Evolutionary conservation across 2,888 invertebrate genomes (phyloP).

Genomic region (Eilema depressum): DNA sequence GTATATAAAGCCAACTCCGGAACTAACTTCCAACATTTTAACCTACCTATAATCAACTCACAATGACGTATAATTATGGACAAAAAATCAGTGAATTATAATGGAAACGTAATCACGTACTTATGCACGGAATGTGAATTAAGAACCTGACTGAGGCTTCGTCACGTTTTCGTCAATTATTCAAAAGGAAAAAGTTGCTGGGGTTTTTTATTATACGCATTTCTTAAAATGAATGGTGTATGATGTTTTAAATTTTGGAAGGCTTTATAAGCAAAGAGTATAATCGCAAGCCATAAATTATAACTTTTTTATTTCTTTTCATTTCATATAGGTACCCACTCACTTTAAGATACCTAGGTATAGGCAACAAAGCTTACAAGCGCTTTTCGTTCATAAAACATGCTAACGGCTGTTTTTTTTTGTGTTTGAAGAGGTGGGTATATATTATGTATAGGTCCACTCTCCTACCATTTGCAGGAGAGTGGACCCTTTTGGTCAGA

Average conservation of each 20-base stretch:
- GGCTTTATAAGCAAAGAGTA: background rate
- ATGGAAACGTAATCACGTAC: slow-evolving; percentile 54
- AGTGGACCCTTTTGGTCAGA: too few relatives aligned
- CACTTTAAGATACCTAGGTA: too few relatives aligned
- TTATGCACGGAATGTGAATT: slow-evolving; percentile 64
- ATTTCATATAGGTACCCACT: too few relatives aligned
- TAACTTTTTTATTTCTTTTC: background rate
- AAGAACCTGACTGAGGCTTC: slow-evolving; percentile 43
- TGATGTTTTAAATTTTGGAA: background rate
- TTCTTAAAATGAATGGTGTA: slow-evolving; percentile 16
- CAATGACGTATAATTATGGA: slow-evolving; percentile 58
- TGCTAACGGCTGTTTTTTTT: too few relatives aligned
- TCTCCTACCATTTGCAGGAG: too few relatives aligned
- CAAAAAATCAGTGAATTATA: slow-evolving; percentile 55
- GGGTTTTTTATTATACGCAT: slow-evolving; percentile 32
- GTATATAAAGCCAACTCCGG: slow-evolving; percentile 41
- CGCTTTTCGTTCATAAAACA: too few relatives aligned
- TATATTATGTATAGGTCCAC: too few relatives aligned
- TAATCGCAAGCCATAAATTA: background rate
- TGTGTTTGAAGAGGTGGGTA: too few relatives aligned
- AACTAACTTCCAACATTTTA: slow-evolving; percentile 51
- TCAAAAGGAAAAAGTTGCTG: slow-evolving; percentile 46
- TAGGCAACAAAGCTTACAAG: too few relatives aligned
- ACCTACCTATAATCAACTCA: slow-evolving; percentile 53
- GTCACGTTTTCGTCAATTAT: slow-evolving; percentile 53